These are phyloP conservation scores for Dendrolimus pini DNA, from an alignment of 2,888 invertebrate species.

Conservation along the genomic window DNA sequence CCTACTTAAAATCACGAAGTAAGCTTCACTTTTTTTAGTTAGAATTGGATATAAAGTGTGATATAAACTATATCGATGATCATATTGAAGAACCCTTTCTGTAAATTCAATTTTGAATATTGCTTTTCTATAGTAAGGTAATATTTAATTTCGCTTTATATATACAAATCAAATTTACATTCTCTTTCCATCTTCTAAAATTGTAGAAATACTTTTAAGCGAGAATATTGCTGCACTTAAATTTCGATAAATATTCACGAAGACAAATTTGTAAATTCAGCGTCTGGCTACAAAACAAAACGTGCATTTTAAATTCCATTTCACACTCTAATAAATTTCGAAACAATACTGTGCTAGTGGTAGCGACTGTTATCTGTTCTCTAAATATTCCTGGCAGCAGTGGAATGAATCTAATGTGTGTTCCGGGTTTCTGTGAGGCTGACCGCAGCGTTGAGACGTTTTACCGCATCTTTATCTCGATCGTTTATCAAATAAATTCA, in stretches of 20 bases:
- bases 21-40: too few species aligned
- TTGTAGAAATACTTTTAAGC: background rate
- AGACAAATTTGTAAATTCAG: background rate
- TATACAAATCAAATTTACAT: too few species aligned
- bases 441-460: constrained; percentile 44
- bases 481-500: constrained; percentile 71
- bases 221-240: background rate
- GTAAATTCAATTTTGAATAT: too few species aligned
- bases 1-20: too few species aligned
- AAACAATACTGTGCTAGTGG: background rate
- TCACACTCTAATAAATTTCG: background rate
- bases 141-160: too few species aligned
- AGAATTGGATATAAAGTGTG: too few species aligned
- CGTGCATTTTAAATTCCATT: background rate
- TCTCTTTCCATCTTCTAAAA: too few species aligned
- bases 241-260: background rate
- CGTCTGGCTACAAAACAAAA: background rate
- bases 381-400: background rate
- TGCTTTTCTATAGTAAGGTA: too few species aligned
- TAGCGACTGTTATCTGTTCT: background rate
- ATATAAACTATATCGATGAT: too few species aligned
- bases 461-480: constrained; percentile 51
- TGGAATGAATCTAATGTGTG: constrained; percentile 6
- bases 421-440: constrained; percentile 25
- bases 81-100: too few species aligned